Evolutionary conservation across 2,888 invertebrate species (phyloP), one percentile per base, ranked within the genome.

Genomic region (Acleris holmiana): DNA sequence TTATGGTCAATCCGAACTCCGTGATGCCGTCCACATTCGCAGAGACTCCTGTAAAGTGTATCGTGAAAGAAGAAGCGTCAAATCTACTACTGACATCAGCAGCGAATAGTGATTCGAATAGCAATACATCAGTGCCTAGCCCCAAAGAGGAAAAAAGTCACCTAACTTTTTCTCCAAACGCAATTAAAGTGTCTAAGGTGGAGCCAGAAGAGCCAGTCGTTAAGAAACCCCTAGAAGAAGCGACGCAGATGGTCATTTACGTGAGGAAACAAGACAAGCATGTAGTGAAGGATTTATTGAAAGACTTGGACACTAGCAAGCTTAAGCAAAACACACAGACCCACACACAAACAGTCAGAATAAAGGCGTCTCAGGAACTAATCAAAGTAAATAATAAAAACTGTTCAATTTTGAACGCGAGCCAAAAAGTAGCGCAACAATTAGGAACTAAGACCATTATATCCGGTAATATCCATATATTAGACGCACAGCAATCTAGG

Each of bases 1-100:
- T 97, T 70, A 95, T 98, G 94, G 98, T 98, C 5, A 98, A 98
- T 89, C 98, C 98, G 4, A 97, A 97, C 79, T 97, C 96, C 25
- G 97, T 98, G 49, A 96, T 98, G 95, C 98, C 98, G 1, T 93
- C 96, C 46, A 94, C 96, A 70, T 94, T 95, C 66, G 91, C 93
- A 21, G 93, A 93, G 71, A 92, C 93, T 5, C 93, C 93, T 25
- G 82, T 88, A 10, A 92, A 92, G 75, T 86, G 77, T 67, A 81
- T 86, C 44, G 90, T 91, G 5, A 93, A 93, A 74, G 92, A 93
- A 74, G 92, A 91, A 71, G 86, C 92, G 4, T 91, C 92, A 1
- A 89, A 92, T 74, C 72, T 93, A 68, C 76, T 93, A 69, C 79
- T 93, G n/a, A 90, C 92, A 7, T 93, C 93, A 25, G 85, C 84